Evolutionary conservation across 92 coral and sea anemone genomes (phyloP).

Genomic region (Zoanthus solanderi): DNA sequence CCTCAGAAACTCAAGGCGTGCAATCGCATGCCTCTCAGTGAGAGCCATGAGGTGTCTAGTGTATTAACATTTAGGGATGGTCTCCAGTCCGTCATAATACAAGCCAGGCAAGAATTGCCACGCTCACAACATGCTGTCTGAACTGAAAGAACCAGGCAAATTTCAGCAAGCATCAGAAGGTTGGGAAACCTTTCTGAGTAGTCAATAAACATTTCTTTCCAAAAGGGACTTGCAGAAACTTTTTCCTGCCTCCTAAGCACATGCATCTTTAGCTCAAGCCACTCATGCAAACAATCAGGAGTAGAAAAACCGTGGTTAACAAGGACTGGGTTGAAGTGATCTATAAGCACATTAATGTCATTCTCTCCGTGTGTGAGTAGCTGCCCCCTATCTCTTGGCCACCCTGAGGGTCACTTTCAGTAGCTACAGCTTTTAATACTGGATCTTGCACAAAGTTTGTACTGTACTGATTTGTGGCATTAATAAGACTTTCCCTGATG

Average conservation of each 20-base stretch:
- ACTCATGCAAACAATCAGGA: slow-evolving; percentile 54
- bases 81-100: slow-evolving; percentile 43
- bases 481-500: slow-evolving; percentile 48
- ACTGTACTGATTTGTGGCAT: slow-evolving; percentile 50
- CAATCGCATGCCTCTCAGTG: too few relatives aligned
- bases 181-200: slow-evolving; percentile 40
- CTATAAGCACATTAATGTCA: slow-evolving; percentile 56
- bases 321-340: slow-evolving; percentile 56
- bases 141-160: slow-evolving; percentile 58
- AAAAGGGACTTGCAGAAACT: slow-evolving; percentile 49
- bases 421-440: too few relatives aligned
- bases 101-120: slow-evolving; percentile 25
- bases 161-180: slow-evolving; percentile 55
- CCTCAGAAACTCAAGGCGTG: too few relatives aligned
- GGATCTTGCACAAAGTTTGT: slow-evolving; percentile 27
- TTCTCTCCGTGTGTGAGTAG: slow-evolving; percentile 56
- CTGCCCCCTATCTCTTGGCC: slow-evolving; percentile 57
- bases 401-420: slow-evolving; percentile 54
- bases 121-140: slow-evolving; percentile 2
- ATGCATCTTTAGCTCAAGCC: slow-evolving; percentile 62
- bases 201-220: slow-evolving; percentile 47
- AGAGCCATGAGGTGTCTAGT: too few relatives aligned
- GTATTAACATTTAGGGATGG: slow-evolving; percentile 39
- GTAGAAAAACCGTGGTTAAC: slow-evolving; percentile 45
- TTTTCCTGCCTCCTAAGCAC: too few relatives aligned